Evolutionary conservation across 2,888 invertebrate species (phyloP).

Genomic region (Lydus trimaculatus): DNA sequence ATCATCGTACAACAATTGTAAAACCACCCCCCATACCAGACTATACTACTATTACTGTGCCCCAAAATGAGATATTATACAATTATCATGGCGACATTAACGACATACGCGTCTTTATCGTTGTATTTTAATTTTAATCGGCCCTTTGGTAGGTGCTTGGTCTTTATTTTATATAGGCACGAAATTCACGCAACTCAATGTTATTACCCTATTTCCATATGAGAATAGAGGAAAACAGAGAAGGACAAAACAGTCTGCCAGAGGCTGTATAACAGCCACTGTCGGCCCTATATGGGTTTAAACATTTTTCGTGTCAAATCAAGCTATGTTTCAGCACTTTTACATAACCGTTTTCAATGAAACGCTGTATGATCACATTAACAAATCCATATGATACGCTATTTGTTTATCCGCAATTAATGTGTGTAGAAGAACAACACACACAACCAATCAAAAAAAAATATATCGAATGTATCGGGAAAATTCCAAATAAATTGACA

Average conservation of each 20-base stretch:
- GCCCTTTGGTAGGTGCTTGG: slow-evolving; percentile 17
- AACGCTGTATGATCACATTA: neutral
- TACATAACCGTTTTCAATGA: neutral
- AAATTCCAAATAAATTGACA: neutral
- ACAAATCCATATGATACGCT: neutral
- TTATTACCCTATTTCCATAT: slow-evolving; percentile 2
- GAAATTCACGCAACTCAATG: neutral
- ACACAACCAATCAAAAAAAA: neutral
- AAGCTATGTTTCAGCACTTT: neutral
- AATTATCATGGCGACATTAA: slow-evolving; percentile 22
- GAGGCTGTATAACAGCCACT: neutral
- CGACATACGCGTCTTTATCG: slow-evolving; percentile 5
- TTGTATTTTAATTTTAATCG: slow-evolving; percentile 17
- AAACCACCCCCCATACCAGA: neutral
- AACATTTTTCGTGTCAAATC: neutral
- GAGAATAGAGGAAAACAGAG: neutral
- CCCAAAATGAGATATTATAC: slow-evolving; percentile 19
- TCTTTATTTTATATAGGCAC: slow-evolving; percentile 14
- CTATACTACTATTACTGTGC: neutral
- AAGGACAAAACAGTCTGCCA: neutral
- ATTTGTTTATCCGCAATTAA: neutral
- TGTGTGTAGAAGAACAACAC: neutral
- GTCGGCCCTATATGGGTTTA: neutral
- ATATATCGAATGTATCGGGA: neutral
- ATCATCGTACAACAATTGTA: slow-evolving; percentile 9